Base-by-base conservation (phyloP, 1,140 invertebrate genomes). In the Rhagoletis pomonella region DNA sequence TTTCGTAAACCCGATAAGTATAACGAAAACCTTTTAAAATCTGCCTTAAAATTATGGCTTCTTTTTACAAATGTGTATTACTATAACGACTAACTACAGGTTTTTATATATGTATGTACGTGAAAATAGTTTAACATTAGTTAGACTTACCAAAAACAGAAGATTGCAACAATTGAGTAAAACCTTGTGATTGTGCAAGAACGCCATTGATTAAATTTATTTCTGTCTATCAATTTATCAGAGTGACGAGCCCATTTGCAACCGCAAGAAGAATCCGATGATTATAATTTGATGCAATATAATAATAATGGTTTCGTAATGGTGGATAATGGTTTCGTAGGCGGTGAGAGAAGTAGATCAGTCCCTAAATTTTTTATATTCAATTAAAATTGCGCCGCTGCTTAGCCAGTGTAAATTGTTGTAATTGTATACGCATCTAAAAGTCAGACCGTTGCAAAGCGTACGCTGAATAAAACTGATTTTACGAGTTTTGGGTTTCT, bases 91-190 rank as follows among this genome's bases (percentile, higher is more conserved):
- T 29, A 29, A 29, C 29, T 29, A 29, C 29, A 29, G 29, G 29
- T 29, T 29, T 29, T 29, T 29, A 29, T 62, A n/a, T 62, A 4
- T 62, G 4, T 62, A 62, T 14, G 17, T 17, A 62, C n/a, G n/a
- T 14, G n/a, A 12, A 62, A 73, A 73, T 17, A 9, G 14, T 55
- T 55, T 55, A 3, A 58, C 0, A 67, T 67, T 29, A 55, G 10
- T 58, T 19, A 4, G 44, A 89, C 90, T 91, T 87, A 93, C 90
- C 90, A 92, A 89, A 89, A 93, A 90, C 29, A 91, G 86, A 67
- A 92, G 89, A 89, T 93, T 93, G 84, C 91, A 92, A 81, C 90
- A 89, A 88, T 92, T 92, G 65, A 93, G 89, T 87, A 92, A 89
- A 67, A 90, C 90, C 88, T 91, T 90, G 89, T 92, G 90, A 88